These are phyloP conservation scores for Pseudonaja textilis DNA, from an alignment of 2,113 vertebrate genomes.

Conservation along the genomic window DNA sequence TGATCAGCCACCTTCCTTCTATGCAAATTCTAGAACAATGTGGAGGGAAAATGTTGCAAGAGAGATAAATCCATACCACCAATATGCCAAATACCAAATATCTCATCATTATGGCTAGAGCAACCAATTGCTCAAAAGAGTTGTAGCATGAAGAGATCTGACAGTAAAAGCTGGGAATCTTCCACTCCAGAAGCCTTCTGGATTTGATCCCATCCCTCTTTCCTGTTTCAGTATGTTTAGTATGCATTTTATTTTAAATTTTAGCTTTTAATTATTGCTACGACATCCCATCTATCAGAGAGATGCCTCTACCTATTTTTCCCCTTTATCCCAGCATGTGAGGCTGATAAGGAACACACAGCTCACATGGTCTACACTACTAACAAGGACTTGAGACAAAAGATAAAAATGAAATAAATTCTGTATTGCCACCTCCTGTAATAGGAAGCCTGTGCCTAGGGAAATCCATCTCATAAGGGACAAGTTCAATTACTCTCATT, in stretches of 20 bases:
- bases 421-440: not conserved
- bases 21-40: not conserved
- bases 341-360: not conserved
- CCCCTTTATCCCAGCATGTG: not conserved
- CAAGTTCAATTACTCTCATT: not conserved
- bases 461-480: not conserved
- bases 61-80: not conserved
- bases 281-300: not conserved
- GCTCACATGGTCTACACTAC: not conserved
- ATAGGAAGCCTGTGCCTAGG: not conserved
- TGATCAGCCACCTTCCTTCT: not conserved
- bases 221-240: not conserved
- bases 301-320: not conserved
- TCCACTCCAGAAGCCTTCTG: not conserved
- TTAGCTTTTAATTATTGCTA: not conserved
- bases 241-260: not conserved
- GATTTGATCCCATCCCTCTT: not conserved
- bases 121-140: not conserved
- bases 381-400: not conserved
- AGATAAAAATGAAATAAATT: not conserved
- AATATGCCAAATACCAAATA: not conserved
- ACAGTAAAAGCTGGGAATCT: not conserved
- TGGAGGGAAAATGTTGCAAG: not conserved
- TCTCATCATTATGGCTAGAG: not conserved
- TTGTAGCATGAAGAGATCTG: not conserved